These are phyloP conservation scores for Lucilia cuprina DNA, from an alignment of 1,140 invertebrate species.

Conservation along the genomic window DNA sequence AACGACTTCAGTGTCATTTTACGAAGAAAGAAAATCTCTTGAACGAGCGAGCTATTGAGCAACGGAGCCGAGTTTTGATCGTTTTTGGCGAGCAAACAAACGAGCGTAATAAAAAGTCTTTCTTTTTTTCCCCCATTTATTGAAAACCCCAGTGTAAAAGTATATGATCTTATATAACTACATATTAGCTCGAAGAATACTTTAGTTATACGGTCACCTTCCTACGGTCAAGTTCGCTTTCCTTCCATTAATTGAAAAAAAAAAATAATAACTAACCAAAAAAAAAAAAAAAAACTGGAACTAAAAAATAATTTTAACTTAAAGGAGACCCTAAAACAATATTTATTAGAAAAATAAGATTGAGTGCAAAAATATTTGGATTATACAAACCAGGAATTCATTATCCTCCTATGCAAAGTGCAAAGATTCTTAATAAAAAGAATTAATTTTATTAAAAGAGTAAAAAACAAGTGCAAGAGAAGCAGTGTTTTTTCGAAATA, in stretches of 20 bases:
- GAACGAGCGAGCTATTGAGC: not conserved
- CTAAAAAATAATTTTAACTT: not conserved
- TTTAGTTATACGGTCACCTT: constrained; percentile 63
- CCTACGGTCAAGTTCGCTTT: constrained; percentile 61
- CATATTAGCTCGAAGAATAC: constrained; percentile 57
- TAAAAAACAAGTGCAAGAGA: not conserved
- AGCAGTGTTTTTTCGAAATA: not conserved
- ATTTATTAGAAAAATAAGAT: not conserved
- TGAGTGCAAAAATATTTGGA: not conserved
- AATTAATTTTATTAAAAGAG: not conserved
- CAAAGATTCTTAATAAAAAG: not conserved
- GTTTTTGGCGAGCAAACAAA: not conserved
- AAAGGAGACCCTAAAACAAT: not conserved
- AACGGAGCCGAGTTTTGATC: not conserved
- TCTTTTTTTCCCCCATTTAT: constrained; percentile 7
- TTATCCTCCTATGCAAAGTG: not conserved
- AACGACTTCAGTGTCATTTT: not conserved
- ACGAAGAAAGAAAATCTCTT: not conserved
- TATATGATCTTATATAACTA: constrained; percentile 61
- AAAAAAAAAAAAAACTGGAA: constrained; percentile 30
- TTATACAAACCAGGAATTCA: not conserved
- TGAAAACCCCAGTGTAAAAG: constrained; percentile 41
- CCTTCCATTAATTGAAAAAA: constrained; percentile 22
- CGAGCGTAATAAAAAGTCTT: constrained; percentile 21
- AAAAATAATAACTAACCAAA: constrained; percentile 22